Conservation (phyloP, 2,113 vertebrate species). For the Leptobrachium ailaonicum region DNA sequence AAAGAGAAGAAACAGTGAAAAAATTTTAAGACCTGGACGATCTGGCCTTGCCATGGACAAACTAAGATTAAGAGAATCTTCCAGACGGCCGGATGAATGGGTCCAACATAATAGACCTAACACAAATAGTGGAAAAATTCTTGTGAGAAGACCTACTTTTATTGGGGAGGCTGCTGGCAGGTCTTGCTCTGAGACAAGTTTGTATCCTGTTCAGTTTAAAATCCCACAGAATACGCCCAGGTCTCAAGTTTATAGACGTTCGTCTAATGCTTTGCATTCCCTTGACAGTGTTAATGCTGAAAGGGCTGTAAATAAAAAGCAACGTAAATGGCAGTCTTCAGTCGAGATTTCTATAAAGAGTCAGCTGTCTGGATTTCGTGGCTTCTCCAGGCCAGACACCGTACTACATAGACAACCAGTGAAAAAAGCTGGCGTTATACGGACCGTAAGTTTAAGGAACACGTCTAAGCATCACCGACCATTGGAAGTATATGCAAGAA, state of each 20-base stretch:
- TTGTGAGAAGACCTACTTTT: conserved; percentile 47
- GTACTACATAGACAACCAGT: conserved; percentile 25
- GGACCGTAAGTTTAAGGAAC: conserved; percentile 56
- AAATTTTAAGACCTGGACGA: conserved; percentile 56
- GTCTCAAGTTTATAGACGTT: conserved; percentile 51
- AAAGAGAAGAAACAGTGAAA: conserved; percentile 70
- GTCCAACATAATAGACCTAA: conserved; percentile 53
- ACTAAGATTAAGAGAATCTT: conserved; percentile 7
- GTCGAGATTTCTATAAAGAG: conserved; percentile 68
- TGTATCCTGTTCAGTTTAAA: conserved; percentile 64
- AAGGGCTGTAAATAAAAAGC: conserved; percentile 63
- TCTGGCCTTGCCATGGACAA: conserved; percentile 62
- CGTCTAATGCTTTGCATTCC: conserved; percentile 58
- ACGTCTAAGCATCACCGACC: conserved; percentile 59
- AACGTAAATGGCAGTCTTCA: conserved; percentile 70
- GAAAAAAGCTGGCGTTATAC: conserved; percentile 57
- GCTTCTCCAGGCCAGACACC: conserved; percentile 51
- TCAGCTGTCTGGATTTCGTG: conserved; percentile 46
- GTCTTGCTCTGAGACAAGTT: conserved; percentile 80
- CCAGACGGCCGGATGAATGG: conserved; percentile 55
- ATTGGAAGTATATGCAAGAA: conserved; percentile 56
- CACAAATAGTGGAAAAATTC: conserved; percentile 36
- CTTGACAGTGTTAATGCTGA: conserved; percentile 46
- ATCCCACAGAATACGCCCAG: conserved; percentile 55
- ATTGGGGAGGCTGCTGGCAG: conserved; percentile 63